Conservation (phyloP, 2,797 vertebrate species). For the Pipistrellus pygmaeus region DNA sequence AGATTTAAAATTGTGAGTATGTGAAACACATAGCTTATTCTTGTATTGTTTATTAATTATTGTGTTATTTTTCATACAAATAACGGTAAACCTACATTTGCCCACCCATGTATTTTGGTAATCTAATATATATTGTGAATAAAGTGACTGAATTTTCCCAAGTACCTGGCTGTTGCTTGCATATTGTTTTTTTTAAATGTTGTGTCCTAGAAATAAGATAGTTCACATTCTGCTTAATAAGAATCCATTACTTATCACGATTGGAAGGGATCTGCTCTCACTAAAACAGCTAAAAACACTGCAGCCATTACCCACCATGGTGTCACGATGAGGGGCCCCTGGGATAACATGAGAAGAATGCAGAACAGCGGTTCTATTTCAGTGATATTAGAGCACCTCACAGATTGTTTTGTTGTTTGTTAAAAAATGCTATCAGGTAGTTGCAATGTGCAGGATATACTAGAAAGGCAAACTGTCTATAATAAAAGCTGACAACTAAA, state of each 20-base stretch:
- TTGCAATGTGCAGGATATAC: not conserved
- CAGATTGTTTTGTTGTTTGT: not conserved
- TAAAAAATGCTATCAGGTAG: not conserved
- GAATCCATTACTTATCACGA: not conserved
- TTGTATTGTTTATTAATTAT: not conserved
- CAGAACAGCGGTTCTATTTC: not conserved
- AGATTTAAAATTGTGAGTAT: not conserved
- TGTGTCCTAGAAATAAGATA: not conserved
- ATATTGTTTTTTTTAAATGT: not conserved
- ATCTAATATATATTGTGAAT: not conserved
- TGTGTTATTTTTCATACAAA: not conserved
- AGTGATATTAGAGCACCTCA: not conserved
- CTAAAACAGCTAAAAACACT: not conserved
- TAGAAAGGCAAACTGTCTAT: not conserved
- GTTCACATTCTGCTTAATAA: not conserved
- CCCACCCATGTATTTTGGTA: not conserved
- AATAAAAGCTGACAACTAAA: not conserved
- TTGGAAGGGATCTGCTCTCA: not conserved
- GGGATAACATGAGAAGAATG: not conserved
- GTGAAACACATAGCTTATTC: not conserved
- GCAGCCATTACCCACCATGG: not conserved
- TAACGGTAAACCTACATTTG: not conserved
- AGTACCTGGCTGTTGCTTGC: not conserved
- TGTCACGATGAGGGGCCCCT: not conserved
- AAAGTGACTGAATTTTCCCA: not conserved